Base-by-base conservation (phyloP, 2,888 invertebrate genomes). In the Polymixis flavicincta region DNA sequence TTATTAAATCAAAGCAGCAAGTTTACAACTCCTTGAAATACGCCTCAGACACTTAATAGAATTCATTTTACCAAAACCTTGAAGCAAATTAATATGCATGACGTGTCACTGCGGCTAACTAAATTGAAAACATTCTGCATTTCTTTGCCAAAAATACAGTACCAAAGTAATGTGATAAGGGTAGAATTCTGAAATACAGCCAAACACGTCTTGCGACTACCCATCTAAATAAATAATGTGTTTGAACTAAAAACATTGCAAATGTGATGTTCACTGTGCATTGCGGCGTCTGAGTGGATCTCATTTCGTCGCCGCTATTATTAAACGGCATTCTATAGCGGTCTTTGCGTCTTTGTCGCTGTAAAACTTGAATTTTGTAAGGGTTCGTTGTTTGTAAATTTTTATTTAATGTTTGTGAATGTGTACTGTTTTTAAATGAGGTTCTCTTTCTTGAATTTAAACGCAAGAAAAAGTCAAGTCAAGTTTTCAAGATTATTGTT, bases 181-280 rank as follows among this genome's bases (percentile, higher is more conserved):
- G 60, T 63, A 80, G 61, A 70, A 69, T 69, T 50, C 37, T 71
- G 67, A 63, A 80, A 73, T 67, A 64, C 45, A 71, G 64, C 63
- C 74, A 65, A 81, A 81, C 75, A 73, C 65, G 60, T 54, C 67
- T 63, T 14, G 54, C 61, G 68, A 71, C 71, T 71, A 55, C 50
- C 50, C 54, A 50, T 71, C 61, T 85, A 68, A 82, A 85, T 84
- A 85, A 85, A 82, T 82, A 82, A 82, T 66, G 64, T 71, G 42
- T 73, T 66, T 67, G 22, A 83, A 73, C 75, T 78, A 63, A 76
- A 68, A 73, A 54, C 71, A 42, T 55, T 68, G 71, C 54, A 71
- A 80, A 77, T 71, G 67, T 59, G 61, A 57, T 64, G 73, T n/a
- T 48, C 61, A 50, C 64, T 70, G 63, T 74, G 74, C 85, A 84